Conservation (phyloP, 2,797 vertebrate species). For the Urocyon cinereoargenteus region DNA sequence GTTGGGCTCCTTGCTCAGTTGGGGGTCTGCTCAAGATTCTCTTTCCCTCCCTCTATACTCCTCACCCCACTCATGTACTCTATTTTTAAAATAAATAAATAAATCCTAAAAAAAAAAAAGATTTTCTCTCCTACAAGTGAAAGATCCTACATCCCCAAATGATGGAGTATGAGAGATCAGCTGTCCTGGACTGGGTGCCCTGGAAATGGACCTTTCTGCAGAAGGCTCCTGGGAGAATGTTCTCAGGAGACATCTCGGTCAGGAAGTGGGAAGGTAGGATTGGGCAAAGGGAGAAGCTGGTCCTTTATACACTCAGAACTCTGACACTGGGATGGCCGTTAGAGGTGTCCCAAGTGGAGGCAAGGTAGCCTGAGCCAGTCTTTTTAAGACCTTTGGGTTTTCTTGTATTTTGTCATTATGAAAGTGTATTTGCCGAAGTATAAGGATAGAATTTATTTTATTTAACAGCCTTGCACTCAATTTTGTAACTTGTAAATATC, state of each 20-base stretch:
- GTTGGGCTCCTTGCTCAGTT: neutral
- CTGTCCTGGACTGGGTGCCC: neutral
- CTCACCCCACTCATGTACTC: neutral
- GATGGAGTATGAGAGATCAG: neutral
- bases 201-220: neutral
- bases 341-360: neutral
- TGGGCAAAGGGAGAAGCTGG: neutral
- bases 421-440: neutral
- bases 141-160: neutral
- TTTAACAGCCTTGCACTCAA: conserved; percentile 44
- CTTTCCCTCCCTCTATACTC: neutral
- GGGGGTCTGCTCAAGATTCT: neutral
- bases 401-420: neutral
- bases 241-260: neutral
- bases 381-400: neutral
- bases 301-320: neutral
- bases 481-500: conserved; percentile 35
- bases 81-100: too few relatives aligned
- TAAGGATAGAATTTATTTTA: neutral
- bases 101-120: too few relatives aligned
- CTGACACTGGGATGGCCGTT: neutral
- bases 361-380: neutral
- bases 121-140: neutral
- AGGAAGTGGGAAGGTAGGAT: neutral
- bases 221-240: neutral